Conservation (phyloP, 2,797 vertebrate genomes). For the Mareca strepera region DNA sequence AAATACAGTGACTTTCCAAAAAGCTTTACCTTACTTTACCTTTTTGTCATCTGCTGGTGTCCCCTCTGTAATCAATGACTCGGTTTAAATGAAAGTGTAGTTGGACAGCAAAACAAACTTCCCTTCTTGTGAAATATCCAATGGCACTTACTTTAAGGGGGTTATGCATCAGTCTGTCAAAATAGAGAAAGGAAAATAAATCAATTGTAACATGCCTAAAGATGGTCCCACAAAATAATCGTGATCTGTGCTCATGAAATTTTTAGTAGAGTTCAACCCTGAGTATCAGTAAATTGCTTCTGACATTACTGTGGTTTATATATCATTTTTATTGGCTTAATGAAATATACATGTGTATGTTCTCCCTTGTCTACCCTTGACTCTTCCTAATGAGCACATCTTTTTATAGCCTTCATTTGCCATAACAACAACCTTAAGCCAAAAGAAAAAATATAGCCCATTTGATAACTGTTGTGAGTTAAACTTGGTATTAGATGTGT, state of each 20-base stretch:
- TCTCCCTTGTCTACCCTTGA: slow-evolving; percentile 16
- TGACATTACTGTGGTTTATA: slow-evolving; percentile 37
- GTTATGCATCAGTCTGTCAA: slow-evolving; percentile 1
- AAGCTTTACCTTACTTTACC: neutral
- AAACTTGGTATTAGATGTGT: neutral
- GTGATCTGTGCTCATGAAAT: slow-evolving; percentile 36
- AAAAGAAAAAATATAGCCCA: neutral
- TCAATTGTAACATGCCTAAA: slow-evolving; percentile 1
- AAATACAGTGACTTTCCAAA: neutral
- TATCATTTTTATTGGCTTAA: slow-evolving; percentile 36
- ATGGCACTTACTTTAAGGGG: neutral
- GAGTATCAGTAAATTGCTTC: slow-evolving; percentile 35
- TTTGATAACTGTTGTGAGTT: neutral
- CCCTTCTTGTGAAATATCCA: neutral
- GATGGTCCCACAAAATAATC: slow-evolving; percentile 39
- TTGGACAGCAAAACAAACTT: neutral
- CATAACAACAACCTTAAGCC: neutral
- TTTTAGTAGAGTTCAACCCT: slow-evolving; percentile 28
- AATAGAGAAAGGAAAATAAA: slow-evolving; percentile 27
- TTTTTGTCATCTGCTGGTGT: neutral
- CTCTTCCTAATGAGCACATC: slow-evolving; percentile 3
- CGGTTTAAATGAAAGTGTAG: neutral
- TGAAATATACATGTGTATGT: slow-evolving; percentile 15
- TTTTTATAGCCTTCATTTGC: neutral
- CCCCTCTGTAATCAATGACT: neutral